Base-by-base conservation (phyloP, 2,797 vertebrate species). In the Sebastes miniatus region DNA sequence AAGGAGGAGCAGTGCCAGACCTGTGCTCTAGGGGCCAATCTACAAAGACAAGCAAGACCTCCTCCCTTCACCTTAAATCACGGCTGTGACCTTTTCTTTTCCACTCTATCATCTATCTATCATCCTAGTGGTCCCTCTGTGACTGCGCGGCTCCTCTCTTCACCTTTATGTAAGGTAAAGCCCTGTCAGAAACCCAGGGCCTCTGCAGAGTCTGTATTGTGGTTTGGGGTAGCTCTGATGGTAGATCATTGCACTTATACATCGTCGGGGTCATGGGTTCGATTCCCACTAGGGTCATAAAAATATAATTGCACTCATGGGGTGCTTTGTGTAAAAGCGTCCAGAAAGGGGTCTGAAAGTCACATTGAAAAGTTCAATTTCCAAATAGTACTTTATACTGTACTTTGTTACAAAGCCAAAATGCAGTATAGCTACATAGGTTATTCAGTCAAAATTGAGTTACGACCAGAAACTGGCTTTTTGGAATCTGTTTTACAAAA, bases 51-150 rank as follows among this genome's bases (percentile, higher is more conserved):
- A 94, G 88, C 85, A 77, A 84, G 83, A 87, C 87, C 78, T 83
- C 91, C 87, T 89, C 76, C 80, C 71, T 80, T 92, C 82, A 84
- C 65, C 84, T 87, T 91, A 90, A 94, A 94, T 93, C 92, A 91
- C 69, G 59, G 76, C 50, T 66, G 65, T 91, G 90, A 94, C 94
- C 92, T 95, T 95, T 93, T 91, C 86, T 80, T 87, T 91, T 83
- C 84, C 80, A 83, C 75, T 90, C 83, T 72, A 87, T 94, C 89
- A 90, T 93, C 84, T 43, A 89, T 93, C 91, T 83, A 86, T 95
- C 92, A 92, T 62, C 76, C 61, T 32, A 83, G 90, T 75, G 81
- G 75, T 90, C 77, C 85, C 89, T 86, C 70, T 34, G 90, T 87
- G 90, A 80, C 85, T 65, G 47, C 11, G 3, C 68, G 29, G 86